A percentile compares a stretch with the other conserved stretches of the same genome.
phyloP scores from a whole-genome alignment of 1,140 invertebrate species.

The Sinonovacula constricta region DNA sequence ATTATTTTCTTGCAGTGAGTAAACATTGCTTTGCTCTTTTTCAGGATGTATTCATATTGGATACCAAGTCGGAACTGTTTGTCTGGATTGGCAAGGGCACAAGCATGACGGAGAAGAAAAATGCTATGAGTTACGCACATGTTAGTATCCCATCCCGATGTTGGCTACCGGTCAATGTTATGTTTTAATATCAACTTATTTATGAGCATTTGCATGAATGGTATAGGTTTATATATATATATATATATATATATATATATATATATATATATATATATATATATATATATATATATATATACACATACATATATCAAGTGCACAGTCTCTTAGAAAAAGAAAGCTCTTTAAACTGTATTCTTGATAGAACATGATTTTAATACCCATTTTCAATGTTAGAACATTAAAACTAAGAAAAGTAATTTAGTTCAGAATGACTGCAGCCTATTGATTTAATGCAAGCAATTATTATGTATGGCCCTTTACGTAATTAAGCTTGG shows the following conservation, averaged over 20 bases:
- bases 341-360: too few relatives aligned
- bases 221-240: too few relatives aligned
- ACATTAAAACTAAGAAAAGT: conserved; percentile 8
- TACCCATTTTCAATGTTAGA: background rate
- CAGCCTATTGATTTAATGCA: background rate
- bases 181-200: too few relatives aligned
- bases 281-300: too few relatives aligned
- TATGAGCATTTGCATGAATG: too few relatives aligned
- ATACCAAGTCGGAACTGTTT: conserved; percentile 84
- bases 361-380: background rate
- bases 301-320: too few relatives aligned
- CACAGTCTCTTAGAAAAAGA: too few relatives aligned
- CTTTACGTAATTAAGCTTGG: background rate
- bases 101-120: conserved; percentile 79
- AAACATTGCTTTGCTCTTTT: conserved; percentile 43
- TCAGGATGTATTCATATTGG: conserved; percentile 90
- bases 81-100: conserved; percentile 90
- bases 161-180: too few relatives aligned
- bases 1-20: background rate
- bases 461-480: background rate
- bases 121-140: conserved; percentile 75
- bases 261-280: too few relatives aligned
- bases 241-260: too few relatives aligned
- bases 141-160: too few relatives aligned
- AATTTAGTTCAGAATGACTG: background rate